Evolutionary conservation across 2,888 invertebrate species (phyloP).

Genomic region (Drosophila kanekoi): DNA sequence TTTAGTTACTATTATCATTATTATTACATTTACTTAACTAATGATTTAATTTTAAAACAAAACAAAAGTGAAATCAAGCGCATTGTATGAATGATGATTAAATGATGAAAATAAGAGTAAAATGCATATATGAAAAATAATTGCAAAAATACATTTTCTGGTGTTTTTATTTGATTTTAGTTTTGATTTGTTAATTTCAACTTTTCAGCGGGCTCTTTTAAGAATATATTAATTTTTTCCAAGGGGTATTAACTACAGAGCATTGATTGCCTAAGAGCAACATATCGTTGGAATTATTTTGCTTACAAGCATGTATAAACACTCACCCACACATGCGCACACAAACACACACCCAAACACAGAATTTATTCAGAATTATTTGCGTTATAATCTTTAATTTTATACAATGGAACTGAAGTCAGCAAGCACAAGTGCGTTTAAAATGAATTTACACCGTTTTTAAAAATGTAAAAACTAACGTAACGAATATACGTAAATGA

Average conservation of each 20-base stretch:
- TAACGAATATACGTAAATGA: slow-evolving; percentile 82
- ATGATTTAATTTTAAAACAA: slow-evolving; percentile 73
- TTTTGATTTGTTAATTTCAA: slow-evolving; percentile 5
- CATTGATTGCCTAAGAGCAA: slow-evolving; percentile 32
- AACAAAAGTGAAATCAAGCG: slow-evolving; percentile 39
- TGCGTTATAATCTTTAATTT: slow-evolving; percentile 30
- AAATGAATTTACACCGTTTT: slow-evolving; percentile 79
- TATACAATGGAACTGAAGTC: slow-evolving; percentile 73
- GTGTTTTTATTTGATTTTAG: slow-evolving; percentile 73
- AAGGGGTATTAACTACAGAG: background rate
- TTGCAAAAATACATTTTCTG: slow-evolving; percentile 66
- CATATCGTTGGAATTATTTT: background rate
- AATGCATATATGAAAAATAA: slow-evolving; percentile 73
- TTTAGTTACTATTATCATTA: slow-evolving; percentile 81
- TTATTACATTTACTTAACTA: slow-evolving; percentile 82
- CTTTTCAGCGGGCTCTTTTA: slow-evolving; percentile 34
- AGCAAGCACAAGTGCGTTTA: slow-evolving; percentile 63
- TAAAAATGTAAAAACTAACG: slow-evolving; percentile 48
- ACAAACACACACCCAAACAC: background rate
- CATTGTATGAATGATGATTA: slow-evolving; percentile 61
- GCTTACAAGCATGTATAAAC: background rate
- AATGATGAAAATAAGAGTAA: slow-evolving; percentile 71
- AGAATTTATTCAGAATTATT: slow-evolving; percentile 13
- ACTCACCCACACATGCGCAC: background rate
- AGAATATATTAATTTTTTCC: too few relatives aligned